Evolutionary conservation across 2,797 vertebrate genomes (phyloP), one percentile per base, ranked within the genome.

Genomic region (Enteromius fasciolatus): DNA sequence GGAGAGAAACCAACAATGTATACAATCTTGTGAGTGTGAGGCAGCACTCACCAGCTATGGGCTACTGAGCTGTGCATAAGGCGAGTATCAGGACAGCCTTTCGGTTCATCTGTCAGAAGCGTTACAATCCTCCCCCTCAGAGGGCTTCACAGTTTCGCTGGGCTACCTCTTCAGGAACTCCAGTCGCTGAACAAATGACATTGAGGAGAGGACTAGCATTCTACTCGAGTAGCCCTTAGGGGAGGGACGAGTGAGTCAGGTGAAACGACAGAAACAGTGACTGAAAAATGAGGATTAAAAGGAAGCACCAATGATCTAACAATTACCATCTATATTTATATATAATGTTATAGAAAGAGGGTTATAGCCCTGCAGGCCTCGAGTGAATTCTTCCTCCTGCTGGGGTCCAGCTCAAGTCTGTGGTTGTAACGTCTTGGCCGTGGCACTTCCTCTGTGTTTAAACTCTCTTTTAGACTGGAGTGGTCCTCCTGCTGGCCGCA

Each of bases 401-500:
- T 86, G 80, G 84, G 33, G 41, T 76, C 48, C 52, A 63, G 81
- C 69, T 76, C 73, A 72, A 73, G 77, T 84, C 23, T 73, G 76
- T 75, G 69, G 76, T 73, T 69, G 68, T 73, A 76, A 86, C 46
- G 44, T 84, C 76, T 69, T 82, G 74, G 81, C 67, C 69, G 57
- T 73, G 84, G 82, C 86, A 83, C 78, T 67, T 85, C 69, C 54
- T 75, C 73, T 87, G 80, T 84, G 84, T 82, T 87, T 80, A 57
- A n/a, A 39, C 46, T 77, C 63, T 86, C 85, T 98, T 39, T 39
- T 96, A 99, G 89, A 99, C 98, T 0, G 98, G 98, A 44, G 98
- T 99, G 92, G 98, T 99, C 93, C 98, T 96, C 95, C 98, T 95
- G 95, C 97, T 99, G 94, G 97, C 97, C 87, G 95, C 93, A 83